A percentile compares a stretch with the other conserved stretches of the same genome.
phyloP scores from a whole-genome alignment of 2,113 vertebrate genomes.

The Oncorhynchus kisutch region DNA sequence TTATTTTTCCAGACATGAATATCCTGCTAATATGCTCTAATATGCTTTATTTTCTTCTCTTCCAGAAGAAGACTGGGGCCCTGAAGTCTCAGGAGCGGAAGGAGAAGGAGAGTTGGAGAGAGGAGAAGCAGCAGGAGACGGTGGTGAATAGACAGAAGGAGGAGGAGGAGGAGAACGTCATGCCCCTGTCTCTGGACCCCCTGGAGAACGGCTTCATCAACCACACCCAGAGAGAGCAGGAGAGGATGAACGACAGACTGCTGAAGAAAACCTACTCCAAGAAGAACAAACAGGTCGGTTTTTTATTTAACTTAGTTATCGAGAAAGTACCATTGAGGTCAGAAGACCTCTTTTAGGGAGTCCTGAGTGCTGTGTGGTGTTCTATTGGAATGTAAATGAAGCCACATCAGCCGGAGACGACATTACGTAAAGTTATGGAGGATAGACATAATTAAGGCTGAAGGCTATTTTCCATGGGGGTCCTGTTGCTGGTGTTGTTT shows the following conservation, averaged over 20 bases:
- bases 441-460: too few species aligned
- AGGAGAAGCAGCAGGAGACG: constrained; percentile 74
- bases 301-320: too few species aligned
- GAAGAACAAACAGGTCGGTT: constrained; percentile 87
- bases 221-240: constrained; percentile 82
- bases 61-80: constrained; percentile 82
- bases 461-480: too few species aligned
- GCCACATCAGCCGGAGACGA: too few species aligned
- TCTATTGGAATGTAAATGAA: too few species aligned
- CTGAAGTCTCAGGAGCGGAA: constrained; percentile 88
- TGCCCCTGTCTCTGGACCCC: constrained; percentile 75
- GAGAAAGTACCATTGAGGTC: too few species aligned
- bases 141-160: constrained; percentile 68
- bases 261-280: constrained; percentile 90
- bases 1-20: constrained; percentile 40
- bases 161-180: constrained; percentile 81
- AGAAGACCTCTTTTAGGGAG: too few species aligned
- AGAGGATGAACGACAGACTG: constrained; percentile 84
- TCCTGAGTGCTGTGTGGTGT: too few species aligned
- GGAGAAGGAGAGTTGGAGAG: constrained; percentile 62
- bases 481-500: too few species aligned
- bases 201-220: constrained; percentile 86
- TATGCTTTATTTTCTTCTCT: constrained; percentile 6
- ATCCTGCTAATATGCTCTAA: constrained; percentile 5
- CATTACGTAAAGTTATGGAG: too few species aligned